Conservation (phyloP, 2,888 invertebrate species). For the Stenotaenia linearis region DNA sequence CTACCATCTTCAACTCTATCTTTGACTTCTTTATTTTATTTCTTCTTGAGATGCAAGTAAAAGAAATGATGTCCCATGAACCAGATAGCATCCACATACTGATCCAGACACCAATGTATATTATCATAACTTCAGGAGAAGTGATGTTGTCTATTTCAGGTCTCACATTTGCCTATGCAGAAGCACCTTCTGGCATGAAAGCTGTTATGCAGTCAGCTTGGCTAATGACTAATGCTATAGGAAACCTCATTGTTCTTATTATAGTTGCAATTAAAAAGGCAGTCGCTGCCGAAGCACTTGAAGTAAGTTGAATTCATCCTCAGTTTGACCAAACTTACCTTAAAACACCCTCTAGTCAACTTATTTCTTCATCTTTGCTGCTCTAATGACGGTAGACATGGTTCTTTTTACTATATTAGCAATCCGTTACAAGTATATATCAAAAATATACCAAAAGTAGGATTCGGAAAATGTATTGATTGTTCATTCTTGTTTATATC, state of each 20-base stretch:
- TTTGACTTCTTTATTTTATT: no score
- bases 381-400: constrained; percentile 76
- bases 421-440: not conserved
- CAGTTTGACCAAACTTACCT: no score
- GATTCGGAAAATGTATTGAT: not conserved
- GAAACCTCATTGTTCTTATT: constrained; percentile 47
- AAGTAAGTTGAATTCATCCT: not conserved
- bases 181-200: constrained; percentile 52
- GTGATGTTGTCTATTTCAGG: constrained; percentile 96
- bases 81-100: constrained; percentile 73
- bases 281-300: not conserved
- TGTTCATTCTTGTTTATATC: not conserved
- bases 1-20: no score
- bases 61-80: constrained; percentile 39
- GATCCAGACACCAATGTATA: constrained; percentile 85
- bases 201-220: constrained; percentile 48
- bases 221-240: constrained; percentile 46
- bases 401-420: constrained; percentile 68
- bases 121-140: constrained; percentile 86
- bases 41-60: not conserved
- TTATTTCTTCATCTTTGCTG: constrained; percentile 82
- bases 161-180: constrained; percentile 89
- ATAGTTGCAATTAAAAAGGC: constrained; percentile 38
- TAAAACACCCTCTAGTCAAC: constrained; percentile 73
- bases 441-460: not conserved